Conservation (phyloP, 2,888 invertebrate genomes). For the Amitus sp. region DNA sequence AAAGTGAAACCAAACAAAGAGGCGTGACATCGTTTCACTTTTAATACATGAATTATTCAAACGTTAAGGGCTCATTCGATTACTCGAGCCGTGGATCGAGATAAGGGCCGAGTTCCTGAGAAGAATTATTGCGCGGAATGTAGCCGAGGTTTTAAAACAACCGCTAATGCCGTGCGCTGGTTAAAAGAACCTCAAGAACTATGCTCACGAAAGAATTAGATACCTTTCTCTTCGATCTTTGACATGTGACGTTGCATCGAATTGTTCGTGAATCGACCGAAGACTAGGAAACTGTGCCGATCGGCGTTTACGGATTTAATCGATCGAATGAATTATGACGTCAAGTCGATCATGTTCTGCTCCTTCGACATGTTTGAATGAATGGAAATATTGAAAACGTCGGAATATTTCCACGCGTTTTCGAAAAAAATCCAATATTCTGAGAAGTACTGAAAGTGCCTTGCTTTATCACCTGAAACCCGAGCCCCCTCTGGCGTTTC, state of each 20-base stretch:
- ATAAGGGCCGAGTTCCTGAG: not conserved
- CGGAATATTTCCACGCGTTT: too few relatives aligned
- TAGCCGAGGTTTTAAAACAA: not conserved
- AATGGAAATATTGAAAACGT: too few relatives aligned
- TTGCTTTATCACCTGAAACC: too few relatives aligned
- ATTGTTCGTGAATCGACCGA: conserved; percentile 14
- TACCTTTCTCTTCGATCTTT: conserved; percentile 31
- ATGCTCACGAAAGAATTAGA: conserved; percentile 19
- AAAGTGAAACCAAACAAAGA: too few relatives aligned
- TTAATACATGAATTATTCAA: too few relatives aligned
- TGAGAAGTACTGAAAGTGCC: too few relatives aligned
- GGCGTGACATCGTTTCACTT: too few relatives aligned
- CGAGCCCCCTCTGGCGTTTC: too few relatives aligned
- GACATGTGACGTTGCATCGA: conserved; percentile 19
- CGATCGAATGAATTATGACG: conserved; percentile 21
- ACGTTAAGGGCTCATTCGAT: too few relatives aligned
- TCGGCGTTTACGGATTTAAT: conserved; percentile 3
- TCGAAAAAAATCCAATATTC: too few relatives aligned
- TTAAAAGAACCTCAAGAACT: conserved; percentile 18
- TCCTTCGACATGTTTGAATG: too few relatives aligned
- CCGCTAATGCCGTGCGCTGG: not conserved
- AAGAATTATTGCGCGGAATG: not conserved
- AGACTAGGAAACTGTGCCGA: not conserved
- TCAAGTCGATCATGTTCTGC: too few relatives aligned
- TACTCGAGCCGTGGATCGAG: not conserved